These are phyloP conservation scores for Melanostigma gelatinosum DNA, from an alignment of 2,113 vertebrate species.

Conservation along the genomic window DNA sequence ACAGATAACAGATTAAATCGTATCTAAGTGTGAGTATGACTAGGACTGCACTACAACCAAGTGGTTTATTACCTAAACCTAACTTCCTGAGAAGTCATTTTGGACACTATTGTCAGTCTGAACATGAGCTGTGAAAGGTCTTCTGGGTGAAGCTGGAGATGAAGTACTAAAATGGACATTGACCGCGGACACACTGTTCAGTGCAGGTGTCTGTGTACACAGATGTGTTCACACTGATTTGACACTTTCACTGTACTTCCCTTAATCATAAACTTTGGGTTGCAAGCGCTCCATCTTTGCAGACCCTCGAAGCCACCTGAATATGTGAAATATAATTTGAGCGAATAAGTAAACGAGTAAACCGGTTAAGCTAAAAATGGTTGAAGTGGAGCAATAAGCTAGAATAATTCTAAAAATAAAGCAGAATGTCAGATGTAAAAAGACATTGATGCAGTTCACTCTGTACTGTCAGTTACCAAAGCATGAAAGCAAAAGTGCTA, in stretches of 20 bases:
- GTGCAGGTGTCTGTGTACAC: no score
- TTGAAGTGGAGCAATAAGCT: background rate
- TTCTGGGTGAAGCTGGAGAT: no score
- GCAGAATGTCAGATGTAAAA: conserved; percentile 10
- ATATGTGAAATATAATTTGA: background rate
- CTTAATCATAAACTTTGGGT: background rate
- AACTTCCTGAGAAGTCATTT: no score
- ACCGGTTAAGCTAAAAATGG: background rate
- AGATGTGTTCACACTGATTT: no score
- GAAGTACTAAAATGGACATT: no score
- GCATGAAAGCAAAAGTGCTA: conserved; percentile 38
- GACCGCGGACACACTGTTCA: no score
- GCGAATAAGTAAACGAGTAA: background rate
- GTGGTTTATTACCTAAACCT: no score
- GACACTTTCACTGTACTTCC: no score
- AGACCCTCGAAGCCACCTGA: background rate
- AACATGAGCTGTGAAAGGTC: no score
- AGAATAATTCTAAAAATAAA: conserved; percentile 53
- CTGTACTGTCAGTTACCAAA: conserved; percentile 20
- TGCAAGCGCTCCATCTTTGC: background rate
- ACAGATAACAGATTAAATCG: background rate
- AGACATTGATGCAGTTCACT: conserved; percentile 20
- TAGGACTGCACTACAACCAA: background rate
- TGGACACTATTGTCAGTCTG: no score
- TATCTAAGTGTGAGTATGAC: background rate